Evolutionary conservation across 2,113 vertebrate species (phyloP), one percentile per base, ranked within the genome.

Genomic region (Burhinus oedicnemus): DNA sequence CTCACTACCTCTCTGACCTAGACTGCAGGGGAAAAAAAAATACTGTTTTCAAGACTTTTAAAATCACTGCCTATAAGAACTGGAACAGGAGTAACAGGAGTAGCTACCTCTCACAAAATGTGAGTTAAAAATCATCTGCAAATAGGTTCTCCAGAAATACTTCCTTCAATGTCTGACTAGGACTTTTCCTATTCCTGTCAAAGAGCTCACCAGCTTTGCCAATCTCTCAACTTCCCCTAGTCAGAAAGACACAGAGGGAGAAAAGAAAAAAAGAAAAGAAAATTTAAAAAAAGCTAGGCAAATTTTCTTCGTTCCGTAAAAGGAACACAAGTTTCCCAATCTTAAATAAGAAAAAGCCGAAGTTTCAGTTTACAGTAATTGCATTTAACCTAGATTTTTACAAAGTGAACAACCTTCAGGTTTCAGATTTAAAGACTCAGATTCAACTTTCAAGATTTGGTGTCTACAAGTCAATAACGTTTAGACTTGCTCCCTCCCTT

Each of bases 171-270:
- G 26, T 90, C 34, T 70, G 20, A 11, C 8, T 22, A 65, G 40
- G 19, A 64, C 30, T 58, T 72, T n/a, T 27, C 27, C 20, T 68
- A 61, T 17, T 51, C 7, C n/a, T 47, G 4, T 61, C 15, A 19
- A 55, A 47, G 15, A 16, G 2, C 11, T 79, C 40, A 57, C 11
- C 18, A 77, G 16, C 8, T 90, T 30, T 69, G 8, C 12, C 60
- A 38, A 3, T 27, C 14, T 77, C 54, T 27, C 14, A 54, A 0
- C 18, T 45, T 40, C 12, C 4, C n/a, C 23, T 51, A 13, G 25
- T 36, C 32, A 64, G n/a, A 70, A 79, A 66, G 11, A n/a, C 2
- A n/a, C 0, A 1, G 0, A 3, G 17, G 3, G 3, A 9, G 9
- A 2, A 45, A 32, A 54, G 2, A 3, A n/a, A 47, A 32, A 22